Percentiles rank a stretch among this genome's conserved stretches.
These are phyloP conservation scores for Botia almorhae DNA, from an alignment of 2,797 vertebrate species.

Conservation along the genomic window DNA sequence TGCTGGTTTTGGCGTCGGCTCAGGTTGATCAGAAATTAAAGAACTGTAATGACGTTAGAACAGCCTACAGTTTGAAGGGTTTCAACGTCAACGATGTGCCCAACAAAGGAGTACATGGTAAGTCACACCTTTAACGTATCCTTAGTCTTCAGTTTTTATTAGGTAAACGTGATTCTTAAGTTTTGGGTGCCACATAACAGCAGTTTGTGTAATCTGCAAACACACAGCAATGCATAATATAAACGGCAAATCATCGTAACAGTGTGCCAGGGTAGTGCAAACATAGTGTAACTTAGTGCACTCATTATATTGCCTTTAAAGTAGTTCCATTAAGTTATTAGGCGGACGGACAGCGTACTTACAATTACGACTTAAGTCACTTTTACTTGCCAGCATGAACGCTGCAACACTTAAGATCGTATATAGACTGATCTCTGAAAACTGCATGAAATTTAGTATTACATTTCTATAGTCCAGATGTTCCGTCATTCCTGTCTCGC, in stretches of 20 bases:
- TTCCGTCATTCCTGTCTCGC: neutral
- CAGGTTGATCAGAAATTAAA: slow-evolving; percentile 83
- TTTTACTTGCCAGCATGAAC: neutral
- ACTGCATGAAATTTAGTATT: slow-evolving; percentile 24
- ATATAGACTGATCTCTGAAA: slow-evolving; percentile 15
- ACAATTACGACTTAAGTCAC: neutral
- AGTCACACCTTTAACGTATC: slow-evolving; percentile 60
- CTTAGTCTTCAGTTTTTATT: neutral
- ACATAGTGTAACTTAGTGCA: neutral
- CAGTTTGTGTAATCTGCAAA: neutral
- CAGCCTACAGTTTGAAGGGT: slow-evolving; percentile 88
- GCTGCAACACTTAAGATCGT: neutral
- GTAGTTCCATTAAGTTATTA: neutral
- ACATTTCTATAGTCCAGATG: slow-evolving; percentile 3
- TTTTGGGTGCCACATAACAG: neutral
- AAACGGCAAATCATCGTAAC: neutral
- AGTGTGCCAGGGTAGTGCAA: neutral
- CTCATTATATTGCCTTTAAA: neutral
- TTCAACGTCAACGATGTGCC: slow-evolving; percentile 92
- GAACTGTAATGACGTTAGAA: slow-evolving; percentile 91
- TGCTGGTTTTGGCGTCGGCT: slow-evolving; percentile 70
- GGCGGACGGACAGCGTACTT: neutral
- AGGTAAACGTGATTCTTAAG: neutral
- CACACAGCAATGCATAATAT: neutral
- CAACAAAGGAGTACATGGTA: slow-evolving; percentile 88